Base-by-base conservation (phyloP, 2,113 vertebrate species). In the Prolemur simus region DNA sequence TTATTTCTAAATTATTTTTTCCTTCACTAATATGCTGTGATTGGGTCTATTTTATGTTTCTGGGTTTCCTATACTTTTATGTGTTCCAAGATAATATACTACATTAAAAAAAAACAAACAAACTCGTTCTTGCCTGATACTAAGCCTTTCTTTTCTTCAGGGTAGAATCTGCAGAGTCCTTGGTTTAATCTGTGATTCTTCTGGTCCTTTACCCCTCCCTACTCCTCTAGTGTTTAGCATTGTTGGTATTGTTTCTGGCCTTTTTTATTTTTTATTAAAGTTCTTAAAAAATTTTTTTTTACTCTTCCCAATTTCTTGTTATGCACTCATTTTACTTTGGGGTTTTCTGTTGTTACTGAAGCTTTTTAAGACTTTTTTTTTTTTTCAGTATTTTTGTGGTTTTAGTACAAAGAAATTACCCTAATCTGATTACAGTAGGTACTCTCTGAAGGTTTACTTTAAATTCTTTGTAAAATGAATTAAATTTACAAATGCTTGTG, bases 351-450 rank as follows among this genome's bases (percentile, higher is more conserved):
- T 91, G 49, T 68, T 82, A 81, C 66, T 25, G 34, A 92, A 86
- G 29, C 34, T 83, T 92, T 92, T 81, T 49, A 85, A 69, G 77
- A 87, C 54, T 63, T 74, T 84, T 87, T 58, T 83, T 83, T 87
- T 66, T 91, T 90, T 90, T 66, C 34, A 86, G 60, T 83, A 89
- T 56, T 81, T 95, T 76, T 95, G 94, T 82, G 83, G 94, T 91
- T 93, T 93, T 60, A 84, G 20, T 81, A 81, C 39, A 90, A 95
- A 94, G 73, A 69, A 95, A 92, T 56, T 73, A 69, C 25, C 9
- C 13, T n/a, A 60, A 27, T 90, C 69, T 90, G 58, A 94, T 56
- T 49, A 47, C 0, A 10, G 52, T 42, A 86, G 15, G 32, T 84
- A 64, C 23, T 90, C 66, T 94, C 64, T 95, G 64, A 84, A 96